A percentile compares a stretch with the other conserved stretches of the same genome.
Conservation (phyloP, 23 tunicate species). For the Styela plicata region DNA sequence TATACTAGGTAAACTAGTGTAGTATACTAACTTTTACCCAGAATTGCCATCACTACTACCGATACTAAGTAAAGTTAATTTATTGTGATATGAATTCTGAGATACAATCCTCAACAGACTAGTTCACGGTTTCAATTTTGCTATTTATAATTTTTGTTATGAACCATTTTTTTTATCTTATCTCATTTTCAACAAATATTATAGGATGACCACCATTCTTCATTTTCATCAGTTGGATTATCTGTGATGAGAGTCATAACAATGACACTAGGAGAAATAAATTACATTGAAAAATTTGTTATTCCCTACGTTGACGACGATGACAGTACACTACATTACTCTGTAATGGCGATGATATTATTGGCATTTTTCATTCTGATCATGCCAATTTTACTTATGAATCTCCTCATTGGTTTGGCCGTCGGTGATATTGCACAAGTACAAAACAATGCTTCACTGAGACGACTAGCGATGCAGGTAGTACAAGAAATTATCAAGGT, state of each 20-base stretch:
- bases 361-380: conserved; percentile 51
- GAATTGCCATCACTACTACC: too few relatives aligned
- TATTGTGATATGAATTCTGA: too few relatives aligned
- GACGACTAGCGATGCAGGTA: conserved; percentile 80
- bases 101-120: too few relatives aligned
- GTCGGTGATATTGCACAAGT: conserved; percentile 85
- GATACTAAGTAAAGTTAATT: too few relatives aligned
- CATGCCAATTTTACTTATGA: conserved; percentile 87
- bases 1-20: too few relatives aligned
- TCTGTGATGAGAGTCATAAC: conserved; percentile 45
- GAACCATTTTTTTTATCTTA: too few relatives aligned
- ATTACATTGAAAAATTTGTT: conserved; percentile 52
- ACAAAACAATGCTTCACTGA: conserved; percentile 58
- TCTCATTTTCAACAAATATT: too few relatives aligned
- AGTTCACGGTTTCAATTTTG: too few relatives aligned
- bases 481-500: too few relatives aligned
- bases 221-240: background rate
- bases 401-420: conserved; percentile 84
- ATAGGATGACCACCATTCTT: background rate
- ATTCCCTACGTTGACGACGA: conserved; percentile 54
- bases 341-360: conserved; percentile 27
- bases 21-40: too few relatives aligned
- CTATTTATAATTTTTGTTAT: too few relatives aligned
- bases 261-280: conserved; percentile 69
- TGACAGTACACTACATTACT: conserved; percentile 48